These are phyloP conservation scores for Tetramorium parvispinum DNA, from an alignment of 1,140 invertebrate species.

Conservation along the genomic window DNA sequence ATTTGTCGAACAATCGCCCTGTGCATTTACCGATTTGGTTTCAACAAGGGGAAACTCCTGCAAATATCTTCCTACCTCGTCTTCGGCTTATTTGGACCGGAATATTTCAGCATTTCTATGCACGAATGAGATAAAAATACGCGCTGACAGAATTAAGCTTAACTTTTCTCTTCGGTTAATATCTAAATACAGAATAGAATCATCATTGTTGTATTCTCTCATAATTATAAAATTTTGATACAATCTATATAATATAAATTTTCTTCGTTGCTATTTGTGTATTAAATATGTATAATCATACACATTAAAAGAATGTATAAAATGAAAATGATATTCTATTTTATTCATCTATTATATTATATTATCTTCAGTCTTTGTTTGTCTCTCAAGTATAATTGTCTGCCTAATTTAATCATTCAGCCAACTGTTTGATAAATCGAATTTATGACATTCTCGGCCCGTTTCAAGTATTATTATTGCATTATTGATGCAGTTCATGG, in stretches of 20 bases:
- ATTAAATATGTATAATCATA: not conserved
- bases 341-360: not conserved
- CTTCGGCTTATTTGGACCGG: not conserved
- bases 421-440: slow-evolving; percentile 7
- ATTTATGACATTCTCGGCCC: not conserved
- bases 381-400: not conserved
- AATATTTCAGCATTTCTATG: slow-evolving; percentile 26
- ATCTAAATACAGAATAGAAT: not conserved
- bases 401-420: not conserved
- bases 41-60: slow-evolving; percentile 34
- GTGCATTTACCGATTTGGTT: slow-evolving; percentile 57
- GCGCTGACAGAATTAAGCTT: not conserved
- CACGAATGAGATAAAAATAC: not conserved
- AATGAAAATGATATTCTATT: not conserved
- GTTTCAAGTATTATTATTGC: slow-evolving; percentile 22
- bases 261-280: not conserved
- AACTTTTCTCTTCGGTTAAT: not conserved
- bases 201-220: not conserved
- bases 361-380: not conserved
- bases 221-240: not conserved
- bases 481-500: not conserved
- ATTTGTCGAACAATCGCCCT: slow-evolving; percentile 72
- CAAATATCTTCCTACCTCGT: slow-evolving; percentile 9
- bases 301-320: not conserved
- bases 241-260: not conserved